Base-by-base conservation (phyloP, 1,140 invertebrate genomes). In the Diuraphis noxia region DNA sequence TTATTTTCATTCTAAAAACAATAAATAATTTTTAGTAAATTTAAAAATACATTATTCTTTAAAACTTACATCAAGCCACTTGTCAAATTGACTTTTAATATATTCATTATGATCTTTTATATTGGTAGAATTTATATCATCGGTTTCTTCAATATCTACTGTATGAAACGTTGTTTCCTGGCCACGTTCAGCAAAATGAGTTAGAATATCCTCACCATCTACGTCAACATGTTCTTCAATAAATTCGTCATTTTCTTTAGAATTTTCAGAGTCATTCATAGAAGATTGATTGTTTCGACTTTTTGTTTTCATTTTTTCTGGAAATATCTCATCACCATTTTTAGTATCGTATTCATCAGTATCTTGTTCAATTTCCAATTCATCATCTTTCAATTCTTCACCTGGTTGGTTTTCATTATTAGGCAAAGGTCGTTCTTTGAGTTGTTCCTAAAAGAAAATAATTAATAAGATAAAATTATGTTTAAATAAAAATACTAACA, bases 181-280 rank as follows among this genome's bases (percentile, higher is more conserved):
- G 43, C 96, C 96, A 92, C 98, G 94, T 2, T 95, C 93, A 25
- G 96, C 97, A 9, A 93, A 96, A 87, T 94, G 93, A 0, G 98
- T 98, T 36, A 94, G 92, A 1, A 97, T 94, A 30, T 94, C 94
- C 88, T 98, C 97, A 21, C 97, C 97, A 93, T 98, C 97, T 25
- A 97, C 94, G 92, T 93, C n/a, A 85, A 92, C 89, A 34, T 34
- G 95, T 94, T 36, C 94, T 94, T 52, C 95, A 94, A 0, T 94
- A 63, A 92, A 92, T 40, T 92, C 92, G 77, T 93, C 92, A 17
- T 52, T 10, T 92, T 93, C 93, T 23, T 92, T 93, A 5, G 38
- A 46, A 52, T 81, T 25, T 23, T 90, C 88, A 23, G 10, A 25
- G 10, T 91, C 89, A 82, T 91, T 82, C 34, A n/a, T 52, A 23